Base-by-base conservation (phyloP, 2,797 vertebrate genomes). In the Aplochiton taeniatus region DNA sequence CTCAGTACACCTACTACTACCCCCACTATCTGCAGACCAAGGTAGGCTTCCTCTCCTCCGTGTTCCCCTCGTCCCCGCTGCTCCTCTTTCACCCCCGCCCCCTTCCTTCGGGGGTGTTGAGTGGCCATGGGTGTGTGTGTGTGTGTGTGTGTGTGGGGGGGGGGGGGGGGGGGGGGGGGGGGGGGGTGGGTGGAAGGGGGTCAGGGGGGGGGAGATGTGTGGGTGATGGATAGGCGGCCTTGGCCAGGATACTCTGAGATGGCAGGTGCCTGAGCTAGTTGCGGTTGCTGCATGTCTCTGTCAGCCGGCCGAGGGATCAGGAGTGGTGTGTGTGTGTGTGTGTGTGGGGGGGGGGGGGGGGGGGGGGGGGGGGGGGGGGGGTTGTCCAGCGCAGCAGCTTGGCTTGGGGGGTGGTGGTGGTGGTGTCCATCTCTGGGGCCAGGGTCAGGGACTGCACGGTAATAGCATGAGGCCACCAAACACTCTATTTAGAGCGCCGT, bases 1-100 rank as follows among this genome's bases (percentile, higher is more conserved):
- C 96, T 85, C 96, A 98, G 94, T 98, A 96, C 95, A 96, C 95
- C 87, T 98, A 96, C 94, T 98, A 96, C 92, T 98, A 98, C 88
- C 96, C 96, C 89, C 96, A 96, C 88, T 97, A 96, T 93, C 94
- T 96, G 88, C 95, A 97, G 93, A 96, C 94, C 92, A 98, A 98
- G 96, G 96, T 98, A 96, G 91, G 63, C 48, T 19, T 14, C 20
- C 49, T 17, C 61, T 17, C 31, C 14, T 14, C 31, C 13, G 19
- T 9, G 16, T 14, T 31, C 44, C 41, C 20, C 14, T 42, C 16
- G 16, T 41, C 14, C 17, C 20, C 20, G 7, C 54, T 31, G 7
- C 54, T 14, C 20, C 11, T 46, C 14, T 46, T 60, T 31, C 59
- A 17, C 53, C n/a, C 9, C 8, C 31, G 11, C 55, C 17, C 8